These are phyloP conservation scores for Lutjanus campechanus DNA, from an alignment of 2,797 vertebrate genomes.

Conservation along the genomic window DNA sequence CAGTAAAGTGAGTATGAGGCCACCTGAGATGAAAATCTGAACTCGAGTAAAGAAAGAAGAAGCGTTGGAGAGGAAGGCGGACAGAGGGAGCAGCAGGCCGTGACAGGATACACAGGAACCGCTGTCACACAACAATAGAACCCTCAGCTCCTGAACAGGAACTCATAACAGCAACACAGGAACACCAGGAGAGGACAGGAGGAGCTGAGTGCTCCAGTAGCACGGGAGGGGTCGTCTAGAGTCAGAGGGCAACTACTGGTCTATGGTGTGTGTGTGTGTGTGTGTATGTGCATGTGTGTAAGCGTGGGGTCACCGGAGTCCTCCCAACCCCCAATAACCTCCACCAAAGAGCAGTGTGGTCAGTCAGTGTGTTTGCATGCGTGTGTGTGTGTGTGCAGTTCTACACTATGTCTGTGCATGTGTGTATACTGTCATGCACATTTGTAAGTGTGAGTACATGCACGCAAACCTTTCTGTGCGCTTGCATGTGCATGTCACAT, in stretches of 20 bases:
- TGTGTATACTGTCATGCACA: slow-evolving; percentile 37
- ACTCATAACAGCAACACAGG: slow-evolving; percentile 85
- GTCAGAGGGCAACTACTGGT: slow-evolving; percentile 66
- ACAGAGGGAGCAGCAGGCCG: slow-evolving; percentile 63
- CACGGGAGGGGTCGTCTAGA: slow-evolving; percentile 52
- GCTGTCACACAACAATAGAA: slow-evolving; percentile 80
- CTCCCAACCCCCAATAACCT: slow-evolving; percentile 52
- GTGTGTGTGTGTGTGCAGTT: background rate
- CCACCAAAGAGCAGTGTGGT: slow-evolving; percentile 45
- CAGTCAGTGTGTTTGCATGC: slow-evolving; percentile 19
- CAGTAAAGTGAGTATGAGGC: slow-evolving; percentile 46
- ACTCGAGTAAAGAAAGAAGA: slow-evolving; percentile 47
- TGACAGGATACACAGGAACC: slow-evolving; percentile 79
- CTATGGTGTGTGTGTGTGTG: slow-evolving; percentile 38
- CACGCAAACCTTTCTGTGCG: slow-evolving; percentile 48
- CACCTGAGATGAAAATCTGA: slow-evolving; percentile 55
- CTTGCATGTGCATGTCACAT: slow-evolving; percentile 78
- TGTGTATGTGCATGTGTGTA: slow-evolving; percentile 11
- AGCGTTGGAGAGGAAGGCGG: slow-evolving; percentile 46
- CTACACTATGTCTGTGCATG: slow-evolving; percentile 16
- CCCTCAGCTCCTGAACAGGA: slow-evolving; percentile 74
- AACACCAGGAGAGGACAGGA: slow-evolving; percentile 63
- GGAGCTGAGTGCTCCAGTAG: slow-evolving; percentile 61
- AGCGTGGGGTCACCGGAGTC: slow-evolving; percentile 42
- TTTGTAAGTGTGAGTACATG: slow-evolving; percentile 30